Evolutionary conservation across 2,113 vertebrate species (phyloP), one percentile per base, ranked within the genome.

Genomic region (Erythrocercus mccallii): DNA sequence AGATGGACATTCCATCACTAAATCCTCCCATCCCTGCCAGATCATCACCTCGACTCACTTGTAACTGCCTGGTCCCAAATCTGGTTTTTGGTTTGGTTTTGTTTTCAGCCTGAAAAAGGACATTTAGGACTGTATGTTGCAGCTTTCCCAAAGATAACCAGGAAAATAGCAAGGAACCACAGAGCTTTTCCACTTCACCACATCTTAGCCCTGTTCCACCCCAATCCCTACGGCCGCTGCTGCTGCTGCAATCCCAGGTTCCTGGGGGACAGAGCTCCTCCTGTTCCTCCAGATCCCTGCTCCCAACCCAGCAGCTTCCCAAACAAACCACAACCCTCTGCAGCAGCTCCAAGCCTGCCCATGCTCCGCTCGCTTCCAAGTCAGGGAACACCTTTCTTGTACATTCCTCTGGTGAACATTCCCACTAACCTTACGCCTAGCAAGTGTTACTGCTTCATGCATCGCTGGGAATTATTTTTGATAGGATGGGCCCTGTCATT

Each of bases 121-220:
- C 38, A 2, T 45, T 84, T 69, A 31, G 33, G 83, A 96, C 65
- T 82, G 95, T 58, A 92, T 72, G 88, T 23, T 3, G 50, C 92
- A 96, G 94, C 47, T 96, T 94, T 95, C 95, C 83, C 92, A 95
- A 92, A 96, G 94, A 95, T 27, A 97, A 97, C 96, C 61, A 8
- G 16, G 28, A 40, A 81, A 83, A 62, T 31, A 83, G 89, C 92
- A 79, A 90, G 66, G 89, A 97, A 80, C 95, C 97, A 92, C 84
- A 77, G 90, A 93, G 83, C 58, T 51, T 68, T 33, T 10, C 64
- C 71, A 31, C 9, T 18, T 60, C 64, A 18, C 80, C 91, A 27
- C 88, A 15, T 27, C 81, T 38, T n/a, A 71, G 60, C 86, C 90
- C 93, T 25, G 47, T 69, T 89, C n/a, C 44, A 79, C 64, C 81